Evolutionary conservation across 2,888 invertebrate genomes (phyloP), one percentile per base, ranked within the genome.

Genomic region (Drosophila setosimentum): DNA sequence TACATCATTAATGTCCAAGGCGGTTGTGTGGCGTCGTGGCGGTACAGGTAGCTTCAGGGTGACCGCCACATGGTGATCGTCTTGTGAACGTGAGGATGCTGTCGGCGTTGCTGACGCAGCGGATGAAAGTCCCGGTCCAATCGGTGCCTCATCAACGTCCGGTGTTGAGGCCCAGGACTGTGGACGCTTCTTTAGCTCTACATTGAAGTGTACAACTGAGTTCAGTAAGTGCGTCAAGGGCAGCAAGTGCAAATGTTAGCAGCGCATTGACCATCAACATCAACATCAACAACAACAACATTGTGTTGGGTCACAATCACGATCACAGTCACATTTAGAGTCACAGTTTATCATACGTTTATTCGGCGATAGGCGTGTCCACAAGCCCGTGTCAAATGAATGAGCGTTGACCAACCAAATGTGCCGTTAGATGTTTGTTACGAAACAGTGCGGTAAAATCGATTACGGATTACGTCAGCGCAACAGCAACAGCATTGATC

Each of bases 111-210:
- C 27, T 30, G 70, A 21, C 27, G 55, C 11, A 24, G 53, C 33
- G 3, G 53, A 33, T 10, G 35, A 37, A 49, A 57, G 60, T 27
- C 62, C 35, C 24, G 3, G 24, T 5, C 21, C 78, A 29, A 74
- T 79, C 61, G 74, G 21, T 35, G 70, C 55, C 62, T 95, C 95
- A 74, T 95, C 96, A 91, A 97, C 94, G 93, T 97, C 97, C 83
- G 97, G 96, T 81, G 97, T 96, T 80, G 97, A 97, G 90, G 96
- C 96, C 97, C 97, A 97, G 83, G 96, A 95, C 82, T 95, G 91
- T 24, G 93, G 93, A 37, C 93, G 91, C 77, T 93, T 93, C 70
- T 90, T 92, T 53, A 93, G 89, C 85, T 93, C 93, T 93, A 93
- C 89, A 93, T 93, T 93, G 92, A 93, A 93, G 91, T 93, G 92